These are phyloP conservation scores for Pelosia muscerda DNA, from an alignment of 2,888 invertebrate genomes.

Conservation along the genomic window DNA sequence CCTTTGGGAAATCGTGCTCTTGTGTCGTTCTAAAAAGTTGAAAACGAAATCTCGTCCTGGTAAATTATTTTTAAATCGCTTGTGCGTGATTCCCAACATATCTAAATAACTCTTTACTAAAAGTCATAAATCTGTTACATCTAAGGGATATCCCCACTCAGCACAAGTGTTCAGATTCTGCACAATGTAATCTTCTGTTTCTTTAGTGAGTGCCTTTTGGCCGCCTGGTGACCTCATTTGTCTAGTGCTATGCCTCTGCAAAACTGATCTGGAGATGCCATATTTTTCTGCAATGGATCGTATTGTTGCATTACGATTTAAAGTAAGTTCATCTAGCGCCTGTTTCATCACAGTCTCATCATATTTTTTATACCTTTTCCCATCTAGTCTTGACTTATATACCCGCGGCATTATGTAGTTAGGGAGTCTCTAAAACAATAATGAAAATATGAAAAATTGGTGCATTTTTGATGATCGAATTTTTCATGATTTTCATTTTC, in stretches of 20 bases:
- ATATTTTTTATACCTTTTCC: conserved; percentile 7
- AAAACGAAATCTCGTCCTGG: conserved; percentile 41
- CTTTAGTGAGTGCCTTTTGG: conserved; percentile 19
- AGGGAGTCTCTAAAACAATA: conserved; percentile 4
- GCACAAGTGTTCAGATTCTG: conserved; percentile 25
- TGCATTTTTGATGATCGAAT: neutral
- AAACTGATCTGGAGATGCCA: conserved; percentile 19
- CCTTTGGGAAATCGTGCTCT: conserved; percentile 31
- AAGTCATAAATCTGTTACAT: conserved; percentile 47
- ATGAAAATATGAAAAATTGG: neutral
- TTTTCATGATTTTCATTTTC: no score
- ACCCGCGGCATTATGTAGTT: conserved; percentile 7
- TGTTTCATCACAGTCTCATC: conserved; percentile 2
- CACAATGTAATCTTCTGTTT: conserved; percentile 20
- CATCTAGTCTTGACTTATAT: conserved; percentile 1
- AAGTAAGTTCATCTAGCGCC: conserved; percentile 12
- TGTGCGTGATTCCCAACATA: conserved; percentile 38
- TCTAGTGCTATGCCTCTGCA: conserved; percentile 19
- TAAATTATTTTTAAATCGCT: conserved; percentile 44
- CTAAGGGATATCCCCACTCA: neutral
- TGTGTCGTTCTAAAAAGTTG: conserved; percentile 43
- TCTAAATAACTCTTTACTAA: conserved; percentile 12
- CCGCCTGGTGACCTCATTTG: conserved; percentile 20
- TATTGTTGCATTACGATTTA: conserved; percentile 14
- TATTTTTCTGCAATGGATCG: conserved; percentile 14